Conservation (phyloP, 2,113 vertebrate species). For the Rhinoptilus africanus region DNA sequence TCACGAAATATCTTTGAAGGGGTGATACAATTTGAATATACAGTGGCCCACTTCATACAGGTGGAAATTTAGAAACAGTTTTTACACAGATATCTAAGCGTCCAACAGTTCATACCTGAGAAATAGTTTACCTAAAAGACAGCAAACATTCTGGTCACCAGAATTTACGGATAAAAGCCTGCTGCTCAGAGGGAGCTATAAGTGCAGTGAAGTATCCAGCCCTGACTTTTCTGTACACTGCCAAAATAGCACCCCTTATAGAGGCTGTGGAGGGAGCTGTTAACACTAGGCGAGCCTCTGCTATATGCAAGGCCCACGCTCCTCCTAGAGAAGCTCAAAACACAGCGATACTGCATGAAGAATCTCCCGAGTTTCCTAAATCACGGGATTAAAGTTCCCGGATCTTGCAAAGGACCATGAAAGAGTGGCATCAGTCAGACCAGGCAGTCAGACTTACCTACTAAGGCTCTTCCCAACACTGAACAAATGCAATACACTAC, state of each 20-base stretch:
- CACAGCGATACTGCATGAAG: neutral
- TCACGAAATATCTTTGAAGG: neutral
- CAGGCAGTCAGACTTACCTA: neutral
- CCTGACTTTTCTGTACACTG: neutral
- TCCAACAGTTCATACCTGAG: neutral
- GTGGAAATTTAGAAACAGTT: neutral
- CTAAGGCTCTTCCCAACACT: neutral
- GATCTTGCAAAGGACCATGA: neutral
- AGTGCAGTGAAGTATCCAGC: neutral
- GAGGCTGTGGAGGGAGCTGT: neutral
- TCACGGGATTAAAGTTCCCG: neutral
- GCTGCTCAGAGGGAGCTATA: neutral
- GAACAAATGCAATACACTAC: neutral
- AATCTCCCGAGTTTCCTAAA: neutral
- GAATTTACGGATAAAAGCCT: neutral
- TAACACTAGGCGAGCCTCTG: neutral
- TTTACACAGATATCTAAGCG: neutral
- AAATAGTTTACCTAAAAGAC: neutral
- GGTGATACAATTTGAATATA: neutral
- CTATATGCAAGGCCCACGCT: neutral
- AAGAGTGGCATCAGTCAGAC: neutral
- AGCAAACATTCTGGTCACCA: neutral
- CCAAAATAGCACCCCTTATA: neutral
- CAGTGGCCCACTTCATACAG: neutral
- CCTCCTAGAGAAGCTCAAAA: neutral